Base-by-base conservation (phyloP, 53 echinoderm and acorn worm species). In the Zoroaster sp. region DNA sequence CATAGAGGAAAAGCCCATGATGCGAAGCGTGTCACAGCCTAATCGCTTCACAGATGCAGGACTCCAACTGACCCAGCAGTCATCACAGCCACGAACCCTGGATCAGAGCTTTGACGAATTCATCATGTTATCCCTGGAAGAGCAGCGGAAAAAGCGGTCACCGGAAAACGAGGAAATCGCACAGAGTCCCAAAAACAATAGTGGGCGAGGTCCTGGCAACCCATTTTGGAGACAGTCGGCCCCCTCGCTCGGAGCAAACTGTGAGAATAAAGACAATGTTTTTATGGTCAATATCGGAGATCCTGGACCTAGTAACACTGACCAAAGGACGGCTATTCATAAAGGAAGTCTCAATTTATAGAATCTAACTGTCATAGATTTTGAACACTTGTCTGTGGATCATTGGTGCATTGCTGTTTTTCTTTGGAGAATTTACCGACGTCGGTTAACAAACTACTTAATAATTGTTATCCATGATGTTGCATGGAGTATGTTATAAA, bases 31-130 rank as follows among this genome's bases (percentile, higher is more conserved):
- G n/a, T 92, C 89, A 0, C 86, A 87, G 37, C 88, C 88, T 20
- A 88, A 88, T 30, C 83, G 75, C 25, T 88, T 88, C 88, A 78
- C 92, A 0, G 92, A 92, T 12, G 5, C 77, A 2, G 72, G 89
- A 44, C 75, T 87, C 21, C 71, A 82, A 31, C 78, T 73, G 49
- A 55, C 74, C 78, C 77, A 86, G 75, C 65, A 77, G 70, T 55
- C 72, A 8, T 51, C 82, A 1, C 93, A 90, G 51, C 88, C 87
- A 49, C 88, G 94, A 52, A 97, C 98, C 17, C 90, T 97, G 59
- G 95, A 97, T 68, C 94, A 97, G 89, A 97, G 98, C 80, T 97
- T 97, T 85, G 98, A 97, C 80, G 95, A 95, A 91, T 97, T 95
- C 74, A 95, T 97, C 74, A 91, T 91, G 77, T 49, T 89, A 36